Evolutionary conservation across 2,888 invertebrate species (phyloP), one percentile per base, ranked within the genome.

Genomic region (Tiliacea aurago): DNA sequence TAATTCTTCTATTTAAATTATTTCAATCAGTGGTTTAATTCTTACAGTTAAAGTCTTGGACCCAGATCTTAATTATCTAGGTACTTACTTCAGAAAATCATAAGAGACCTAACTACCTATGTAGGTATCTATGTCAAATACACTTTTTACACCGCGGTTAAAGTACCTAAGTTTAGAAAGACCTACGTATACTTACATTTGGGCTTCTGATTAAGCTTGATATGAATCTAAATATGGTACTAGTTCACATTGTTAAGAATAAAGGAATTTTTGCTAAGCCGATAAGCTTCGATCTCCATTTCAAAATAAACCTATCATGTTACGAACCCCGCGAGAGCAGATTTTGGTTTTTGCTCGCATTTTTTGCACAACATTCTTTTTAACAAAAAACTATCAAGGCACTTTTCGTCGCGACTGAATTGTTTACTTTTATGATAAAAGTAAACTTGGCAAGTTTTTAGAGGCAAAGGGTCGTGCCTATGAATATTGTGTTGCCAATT

Each of bases 261-360:
- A 20, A n/a, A 58, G 10, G 41, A 56, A 62, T 13, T 56, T 65
- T 56, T 15, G 53, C 55, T 90, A 93, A 93, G 89, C 91, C 86
- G 90, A 89, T 91, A 92, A 87, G 88, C 87, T 86, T 83, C 76
- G 85, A 89, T 92, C 91, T 94, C 92, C 77, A 90, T 95, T 95
- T 93, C 94, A 93, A 95, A 95, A 95, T 94, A 95, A 95, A 95
- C 94, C 94, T 95, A 95, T 95, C 95, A 92, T 91, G 91, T 94
- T 92, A 91, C 91, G 87, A 89, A 88, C 88, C 89, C 73, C n/a
- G 87, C 87, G 83, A 76, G 86, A 90, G 91, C 87, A 91, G 92
- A 92, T 93, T 95, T 93, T 85, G 79, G 90, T 95, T 95, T 95
- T 95, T 95, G 92, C 93, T 82, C 59, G 72, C 70, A 85, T 89